phyloP scores from a whole-genome alignment of 2,888 invertebrate genomes.

The Ligdia adustata region DNA sequence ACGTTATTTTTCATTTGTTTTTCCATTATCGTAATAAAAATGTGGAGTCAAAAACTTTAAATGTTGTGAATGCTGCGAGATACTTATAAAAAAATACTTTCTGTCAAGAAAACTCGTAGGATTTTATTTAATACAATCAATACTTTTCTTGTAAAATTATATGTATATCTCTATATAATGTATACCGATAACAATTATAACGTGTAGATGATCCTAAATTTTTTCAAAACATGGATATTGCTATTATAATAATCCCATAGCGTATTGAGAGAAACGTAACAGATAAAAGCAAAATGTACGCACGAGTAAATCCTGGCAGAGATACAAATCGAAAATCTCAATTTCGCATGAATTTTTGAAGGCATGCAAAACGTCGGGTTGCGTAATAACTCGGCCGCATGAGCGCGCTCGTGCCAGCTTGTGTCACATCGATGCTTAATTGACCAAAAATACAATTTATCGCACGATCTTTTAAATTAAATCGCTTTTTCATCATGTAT shows the following conservation, averaged over 20 bases:
- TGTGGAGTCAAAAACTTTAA: no score
- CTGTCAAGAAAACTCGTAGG: no score
- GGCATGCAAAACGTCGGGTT: constrained; percentile 44
- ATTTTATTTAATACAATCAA: no score
- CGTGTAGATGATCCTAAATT: no score
- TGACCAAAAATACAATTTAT: constrained; percentile 51
- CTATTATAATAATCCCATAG: constrained; percentile 1
- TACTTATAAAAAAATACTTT: no score
- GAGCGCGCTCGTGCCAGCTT: constrained; percentile 48
- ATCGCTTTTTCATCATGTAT: constrained; percentile 26
- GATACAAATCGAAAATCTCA: constrained; percentile 33
- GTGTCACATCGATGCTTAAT: constrained; percentile 54
- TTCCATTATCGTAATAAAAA: no score
- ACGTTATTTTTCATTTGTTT: no score
- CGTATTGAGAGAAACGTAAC: constrained; percentile 15
- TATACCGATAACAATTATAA: no score
- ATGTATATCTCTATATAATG: no score
- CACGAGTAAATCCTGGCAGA: constrained; percentile 29
- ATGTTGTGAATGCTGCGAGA: no score
- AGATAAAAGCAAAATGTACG: constrained; percentile 24
- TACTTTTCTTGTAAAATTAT: no score
- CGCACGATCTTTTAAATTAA: constrained; percentile 34
- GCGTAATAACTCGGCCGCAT: constrained; percentile 48
- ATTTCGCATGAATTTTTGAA: constrained; percentile 33
- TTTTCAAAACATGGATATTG: constrained; percentile 9